Evolutionary conservation across 2,888 invertebrate genomes (phyloP).

Genomic region (Napeogenes sylphis): DNA sequence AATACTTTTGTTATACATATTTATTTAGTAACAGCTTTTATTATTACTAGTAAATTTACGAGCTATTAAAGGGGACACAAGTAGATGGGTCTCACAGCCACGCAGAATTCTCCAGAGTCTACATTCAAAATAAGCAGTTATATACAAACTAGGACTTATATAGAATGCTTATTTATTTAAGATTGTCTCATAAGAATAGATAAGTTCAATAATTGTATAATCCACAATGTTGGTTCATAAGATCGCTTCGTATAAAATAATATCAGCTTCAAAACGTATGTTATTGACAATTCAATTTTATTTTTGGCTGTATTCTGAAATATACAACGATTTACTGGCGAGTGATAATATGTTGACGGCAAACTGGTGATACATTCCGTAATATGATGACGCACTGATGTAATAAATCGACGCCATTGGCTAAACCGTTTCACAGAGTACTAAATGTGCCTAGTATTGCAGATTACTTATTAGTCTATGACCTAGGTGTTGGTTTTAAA

Average conservation of each 20-base stretch:
- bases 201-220: not conserved
- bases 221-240: not conserved
- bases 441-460: no score
- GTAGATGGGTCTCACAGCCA: conserved; percentile 1
- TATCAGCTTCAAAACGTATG: not conserved
- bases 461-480: no score
- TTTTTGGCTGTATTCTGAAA: no score
- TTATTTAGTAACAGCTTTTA: no score
- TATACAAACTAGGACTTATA: not conserved
- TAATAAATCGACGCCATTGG: no score
- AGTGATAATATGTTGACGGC: no score
- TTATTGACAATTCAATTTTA: not conserved
- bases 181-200: not conserved
- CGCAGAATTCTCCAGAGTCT: not conserved
- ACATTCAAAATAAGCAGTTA: not conserved
- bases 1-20: no score
- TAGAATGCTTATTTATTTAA: not conserved
- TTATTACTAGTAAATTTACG: not conserved
- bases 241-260: not conserved
- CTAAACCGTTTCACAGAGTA: no score
- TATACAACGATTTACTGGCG: no score
- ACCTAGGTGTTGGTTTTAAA: no score
- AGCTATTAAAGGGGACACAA: not conserved
- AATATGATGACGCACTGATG: no score
- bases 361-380: no score